phyloP scores from a whole-genome alignment of 2,113 vertebrate species.

The Heloderma charlesbogerti region DNA sequence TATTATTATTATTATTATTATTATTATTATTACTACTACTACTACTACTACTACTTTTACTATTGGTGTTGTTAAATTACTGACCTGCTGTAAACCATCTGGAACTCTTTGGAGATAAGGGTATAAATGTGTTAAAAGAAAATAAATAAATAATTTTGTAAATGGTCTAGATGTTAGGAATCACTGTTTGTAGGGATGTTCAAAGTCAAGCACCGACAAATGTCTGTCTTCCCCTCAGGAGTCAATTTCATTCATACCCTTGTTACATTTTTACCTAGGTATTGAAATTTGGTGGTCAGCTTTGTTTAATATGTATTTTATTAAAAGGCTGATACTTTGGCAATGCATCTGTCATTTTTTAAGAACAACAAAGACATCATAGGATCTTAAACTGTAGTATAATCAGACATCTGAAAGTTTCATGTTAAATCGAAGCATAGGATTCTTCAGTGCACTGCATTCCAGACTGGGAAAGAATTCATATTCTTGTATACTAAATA shows the following conservation, averaged over 20 bases:
- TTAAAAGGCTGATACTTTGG: background rate
- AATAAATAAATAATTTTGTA: background rate
- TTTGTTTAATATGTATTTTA: background rate
- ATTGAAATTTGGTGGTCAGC: background rate
- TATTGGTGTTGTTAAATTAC: too few relatives aligned
- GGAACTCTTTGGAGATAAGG: too few relatives aligned
- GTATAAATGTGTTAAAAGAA: too few relatives aligned
- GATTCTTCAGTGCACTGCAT: background rate
- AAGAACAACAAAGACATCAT: too few relatives aligned
- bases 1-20: too few relatives aligned
- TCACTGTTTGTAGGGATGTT: background rate
- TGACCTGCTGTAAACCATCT: too few relatives aligned
- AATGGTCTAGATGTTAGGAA: background rate
- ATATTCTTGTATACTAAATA: slow-evolving; percentile 8
- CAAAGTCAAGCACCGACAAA: background rate
- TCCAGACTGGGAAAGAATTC: slow-evolving; percentile 44
- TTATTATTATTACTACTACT: too few relatives aligned
- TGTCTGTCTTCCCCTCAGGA: background rate
- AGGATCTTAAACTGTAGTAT: too few relatives aligned
- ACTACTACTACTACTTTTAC: too few relatives aligned
- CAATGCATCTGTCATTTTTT: background rate
- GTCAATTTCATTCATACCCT: background rate
- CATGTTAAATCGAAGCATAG: background rate
- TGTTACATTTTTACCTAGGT: background rate
- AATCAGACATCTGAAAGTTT: background rate